A percentile compares a stretch with the other conserved stretches of the same genome.
Conservation (phyloP, 2,797 vertebrate genomes). For the Paramormyrops hopkinsi region DNA sequence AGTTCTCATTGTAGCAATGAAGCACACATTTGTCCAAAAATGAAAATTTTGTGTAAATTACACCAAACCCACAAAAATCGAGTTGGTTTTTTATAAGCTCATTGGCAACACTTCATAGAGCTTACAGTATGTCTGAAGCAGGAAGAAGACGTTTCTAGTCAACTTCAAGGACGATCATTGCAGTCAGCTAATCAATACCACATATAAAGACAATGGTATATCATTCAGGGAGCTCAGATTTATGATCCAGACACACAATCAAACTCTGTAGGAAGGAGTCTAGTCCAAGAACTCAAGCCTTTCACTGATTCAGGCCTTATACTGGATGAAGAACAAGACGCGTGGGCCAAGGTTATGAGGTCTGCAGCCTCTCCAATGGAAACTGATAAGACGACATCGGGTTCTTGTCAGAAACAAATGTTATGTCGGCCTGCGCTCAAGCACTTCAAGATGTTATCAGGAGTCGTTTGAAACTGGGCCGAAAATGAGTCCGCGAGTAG, state of each 20-base stretch:
- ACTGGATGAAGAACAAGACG: slow-evolving; percentile 51
- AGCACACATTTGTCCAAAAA: background rate
- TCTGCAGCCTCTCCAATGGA: slow-evolving; percentile 58
- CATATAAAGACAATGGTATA: slow-evolving; percentile 50
- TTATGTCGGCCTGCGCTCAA: slow-evolving; percentile 65
- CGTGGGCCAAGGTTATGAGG: slow-evolving; percentile 25
- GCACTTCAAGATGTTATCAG: slow-evolving; percentile 68
- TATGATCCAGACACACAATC: slow-evolving; percentile 52
- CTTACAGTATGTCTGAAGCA: slow-evolving; percentile 3
- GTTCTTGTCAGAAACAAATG: slow-evolving; percentile 70
- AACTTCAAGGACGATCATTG: slow-evolving; percentile 34
- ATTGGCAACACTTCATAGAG: background rate
- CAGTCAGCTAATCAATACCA: slow-evolving; percentile 52
- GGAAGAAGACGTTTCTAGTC: slow-evolving; percentile 31
- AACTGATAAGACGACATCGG: slow-evolving; percentile 69
- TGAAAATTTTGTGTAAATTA: background rate
- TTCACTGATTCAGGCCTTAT: slow-evolving; percentile 52
- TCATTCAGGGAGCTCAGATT: slow-evolving; percentile 53
- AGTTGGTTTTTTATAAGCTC: background rate
- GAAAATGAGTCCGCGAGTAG: slow-evolving; percentile 66
- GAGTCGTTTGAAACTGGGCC: slow-evolving; percentile 60
- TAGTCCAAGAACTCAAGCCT: slow-evolving; percentile 59
- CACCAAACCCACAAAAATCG: background rate
- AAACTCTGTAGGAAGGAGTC: slow-evolving; percentile 51
- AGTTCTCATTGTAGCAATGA: background rate